Percentiles rank a stretch among this genome's conserved stretches.
These are phyloP conservation scores for Hippasteria phrygiana DNA, from an alignment of 53 echinoderm and acorn worm species.

Conservation along the genomic window DNA sequence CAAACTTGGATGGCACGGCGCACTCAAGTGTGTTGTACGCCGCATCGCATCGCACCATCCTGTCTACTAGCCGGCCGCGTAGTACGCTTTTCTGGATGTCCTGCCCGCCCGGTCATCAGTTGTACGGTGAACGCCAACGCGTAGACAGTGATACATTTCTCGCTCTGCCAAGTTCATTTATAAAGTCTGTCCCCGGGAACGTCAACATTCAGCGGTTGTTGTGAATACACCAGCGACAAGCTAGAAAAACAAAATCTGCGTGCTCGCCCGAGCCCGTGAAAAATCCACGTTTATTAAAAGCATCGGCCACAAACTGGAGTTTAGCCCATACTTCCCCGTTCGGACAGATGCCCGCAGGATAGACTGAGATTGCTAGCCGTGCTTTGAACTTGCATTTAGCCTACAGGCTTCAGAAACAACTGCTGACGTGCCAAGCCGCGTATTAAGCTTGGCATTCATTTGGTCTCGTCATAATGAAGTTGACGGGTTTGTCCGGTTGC, in stretches of 20 bases:
- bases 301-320: not conserved
- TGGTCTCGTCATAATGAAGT: not conserved
- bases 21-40: not conserved
- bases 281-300: slow-evolving; percentile 15
- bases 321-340: not conserved
- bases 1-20: not conserved
- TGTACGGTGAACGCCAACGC: slow-evolving; percentile 4
- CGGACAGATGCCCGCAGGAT: slow-evolving; percentile 4
- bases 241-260: slow-evolving; percentile 43
- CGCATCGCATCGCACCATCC: not conserved
- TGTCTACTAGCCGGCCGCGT: not conserved
- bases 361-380: slow-evolving; percentile 1
- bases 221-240: slow-evolving; percentile 56
- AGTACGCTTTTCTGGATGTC: not conserved
- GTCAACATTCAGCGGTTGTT: slow-evolving; percentile 48
- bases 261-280: not conserved
- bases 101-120: slow-evolving; percentile 9
- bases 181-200: slow-evolving; percentile 40
- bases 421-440: not conserved
- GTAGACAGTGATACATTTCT: slow-evolving; percentile 42
- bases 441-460: not conserved
- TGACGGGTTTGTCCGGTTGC: not conserved
- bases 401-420: not conserved
- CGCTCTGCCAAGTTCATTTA: slow-evolving; percentile 44
- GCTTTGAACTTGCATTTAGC: slow-evolving; percentile 1